Evolutionary conservation across 2,888 invertebrate genomes (phyloP).

Genomic region (Eudasyphora cyanicolor): DNA sequence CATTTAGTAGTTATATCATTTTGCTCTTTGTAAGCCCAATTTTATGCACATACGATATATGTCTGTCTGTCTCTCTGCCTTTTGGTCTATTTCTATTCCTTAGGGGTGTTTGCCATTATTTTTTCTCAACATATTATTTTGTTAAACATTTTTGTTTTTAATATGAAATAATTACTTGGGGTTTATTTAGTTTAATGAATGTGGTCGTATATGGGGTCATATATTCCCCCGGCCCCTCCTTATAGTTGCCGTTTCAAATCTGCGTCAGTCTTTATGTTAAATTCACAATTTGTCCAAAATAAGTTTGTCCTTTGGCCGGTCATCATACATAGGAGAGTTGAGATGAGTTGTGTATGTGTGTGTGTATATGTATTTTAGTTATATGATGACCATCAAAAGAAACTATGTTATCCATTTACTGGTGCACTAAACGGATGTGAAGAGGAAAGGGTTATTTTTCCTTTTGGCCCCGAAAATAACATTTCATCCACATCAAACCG

Average conservation of each 20-base stretch:
- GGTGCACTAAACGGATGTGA: neutral
- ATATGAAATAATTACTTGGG: constrained; percentile 61
- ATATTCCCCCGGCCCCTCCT: too few relatives aligned
- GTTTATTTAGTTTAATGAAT: constrained; percentile 60
- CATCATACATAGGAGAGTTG: neutral
- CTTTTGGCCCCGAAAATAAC: neutral
- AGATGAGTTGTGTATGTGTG: too few relatives aligned
- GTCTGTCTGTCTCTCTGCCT: neutral
- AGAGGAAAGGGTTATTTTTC: neutral
- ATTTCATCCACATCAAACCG: neutral
- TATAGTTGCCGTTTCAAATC: too few relatives aligned
- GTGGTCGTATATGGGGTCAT: neutral
- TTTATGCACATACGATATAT: neutral
- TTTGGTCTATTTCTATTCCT: neutral
- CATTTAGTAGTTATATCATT: too few relatives aligned
- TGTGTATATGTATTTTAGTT: neutral
- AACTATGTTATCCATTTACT: neutral
- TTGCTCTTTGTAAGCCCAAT: neutral
- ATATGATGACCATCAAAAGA: neutral
- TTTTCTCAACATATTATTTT: constrained; percentile 12
- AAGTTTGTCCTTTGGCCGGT: neutral
- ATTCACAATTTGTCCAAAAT: neutral
- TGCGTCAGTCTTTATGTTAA: neutral
- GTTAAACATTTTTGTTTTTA: constrained; percentile 39
- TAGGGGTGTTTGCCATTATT: neutral